Base-by-base conservation (phyloP, 2,113 vertebrate species). In the Eclectus roratus region DNA sequence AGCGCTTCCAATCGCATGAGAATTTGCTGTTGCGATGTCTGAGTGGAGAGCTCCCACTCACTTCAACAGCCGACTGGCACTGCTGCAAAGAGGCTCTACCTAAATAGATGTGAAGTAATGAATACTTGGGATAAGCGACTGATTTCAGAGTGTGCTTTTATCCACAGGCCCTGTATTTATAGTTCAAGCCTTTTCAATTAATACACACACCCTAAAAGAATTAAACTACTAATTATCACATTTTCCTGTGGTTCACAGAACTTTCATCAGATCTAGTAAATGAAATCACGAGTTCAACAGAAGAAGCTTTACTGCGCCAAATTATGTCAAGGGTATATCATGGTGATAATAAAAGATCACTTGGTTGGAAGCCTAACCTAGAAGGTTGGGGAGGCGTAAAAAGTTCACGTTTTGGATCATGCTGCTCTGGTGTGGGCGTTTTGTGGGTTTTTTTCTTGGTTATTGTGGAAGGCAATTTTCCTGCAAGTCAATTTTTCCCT, bases 141-240 rank as follows among this genome's bases (percentile, higher is more conserved):
- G 95, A 97, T 97, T 98, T 97, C 94, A 96, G 86, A 95, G 91
- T 95, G 92, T 92, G 96, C 96, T 98, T 98, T 98, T 97, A 98
- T 98, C 97, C 96, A 92, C 94, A 93, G 95, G 93, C 96, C 88
- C 94, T 95, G 78, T 97, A 97, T 97, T 98, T 98, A 97, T 93
- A 98, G 94, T 97, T 95, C 94, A 97, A 98, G 92, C 78, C 97
- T 98, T 97, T 98, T 97, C 97, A 97, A 98, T 97, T 97, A 98
- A 97, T 96, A 96, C 74, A 89, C 86, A 95, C 97, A 96, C 95
- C 93, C 95, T 95, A 96, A 93, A 97, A 94, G 92, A 98, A 98
- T 98, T 98, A 98, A 98, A 97, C 94, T 96, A 95, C 96, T 97
- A 97, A 98, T 97, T 97, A 98, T 97, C 94, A 92, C 97, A 96